Evolutionary conservation across 2,797 vertebrate species (phyloP).

Genomic region (Ciconia nigra): DNA sequence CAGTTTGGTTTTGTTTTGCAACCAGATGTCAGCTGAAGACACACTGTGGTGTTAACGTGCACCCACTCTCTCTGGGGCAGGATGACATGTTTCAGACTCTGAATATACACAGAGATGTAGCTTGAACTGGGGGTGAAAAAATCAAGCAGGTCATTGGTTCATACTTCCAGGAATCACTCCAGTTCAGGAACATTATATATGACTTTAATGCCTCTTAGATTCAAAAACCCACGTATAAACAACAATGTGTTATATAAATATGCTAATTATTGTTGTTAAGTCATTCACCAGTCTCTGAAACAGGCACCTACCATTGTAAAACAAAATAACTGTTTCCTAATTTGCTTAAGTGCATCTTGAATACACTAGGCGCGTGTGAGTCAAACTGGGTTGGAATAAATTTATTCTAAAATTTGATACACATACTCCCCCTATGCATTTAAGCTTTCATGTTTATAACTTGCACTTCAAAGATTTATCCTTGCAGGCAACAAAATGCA

Average conservation of each 20-base stretch:
- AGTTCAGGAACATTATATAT: background rate
- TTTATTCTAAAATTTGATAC: background rate
- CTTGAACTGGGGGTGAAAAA: background rate
- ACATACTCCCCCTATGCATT: background rate
- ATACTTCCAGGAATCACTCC: background rate
- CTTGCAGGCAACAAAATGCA: background rate
- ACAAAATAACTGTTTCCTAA: background rate
- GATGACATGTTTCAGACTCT: background rate
- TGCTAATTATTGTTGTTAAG: background rate
- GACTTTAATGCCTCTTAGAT: background rate
- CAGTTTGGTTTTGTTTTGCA: background rate
- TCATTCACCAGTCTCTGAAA: background rate
- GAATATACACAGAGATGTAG: background rate
- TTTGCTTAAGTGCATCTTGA: background rate
- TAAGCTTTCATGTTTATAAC: slow-evolving; percentile 5
- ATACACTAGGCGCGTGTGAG: background rate
- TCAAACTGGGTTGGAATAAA: background rate
- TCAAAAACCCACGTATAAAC: background rate
- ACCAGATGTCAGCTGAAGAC: background rate
- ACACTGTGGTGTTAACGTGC: background rate
- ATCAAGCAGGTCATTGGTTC: background rate
- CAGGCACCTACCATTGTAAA: background rate
- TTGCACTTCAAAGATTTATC: background rate
- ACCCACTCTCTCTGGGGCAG: background rate
- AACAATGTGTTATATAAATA: background rate